Conservation (phyloP, 2,797 vertebrate species). For the Sparus aurata region DNA sequence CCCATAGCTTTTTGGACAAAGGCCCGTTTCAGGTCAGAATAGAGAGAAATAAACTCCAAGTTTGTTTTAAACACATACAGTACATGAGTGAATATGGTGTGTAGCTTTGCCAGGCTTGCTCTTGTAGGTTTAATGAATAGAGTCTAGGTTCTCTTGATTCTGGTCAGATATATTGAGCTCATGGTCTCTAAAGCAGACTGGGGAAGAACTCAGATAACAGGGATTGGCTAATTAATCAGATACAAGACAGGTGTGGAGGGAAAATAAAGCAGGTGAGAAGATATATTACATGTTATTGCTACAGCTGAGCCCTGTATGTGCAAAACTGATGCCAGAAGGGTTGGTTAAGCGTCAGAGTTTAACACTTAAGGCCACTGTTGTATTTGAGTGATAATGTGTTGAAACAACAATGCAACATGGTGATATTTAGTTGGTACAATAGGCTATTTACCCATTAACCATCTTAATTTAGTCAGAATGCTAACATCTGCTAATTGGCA, state of each 20-base stretch:
- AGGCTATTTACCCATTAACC: not conserved
- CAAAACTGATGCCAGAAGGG: too few relatives aligned
- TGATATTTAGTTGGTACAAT: not conserved
- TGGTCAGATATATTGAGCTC: conserved; percentile 55
- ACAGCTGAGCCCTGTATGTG: too few relatives aligned
- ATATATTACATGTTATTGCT: too few relatives aligned
- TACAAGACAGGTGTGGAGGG: too few relatives aligned
- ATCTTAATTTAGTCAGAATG: not conserved
- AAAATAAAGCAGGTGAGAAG: too few relatives aligned
- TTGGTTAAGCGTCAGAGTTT: too few relatives aligned
- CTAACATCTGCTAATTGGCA: not conserved
- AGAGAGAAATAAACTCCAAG: conserved; percentile 44
- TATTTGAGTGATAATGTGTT: too few relatives aligned
- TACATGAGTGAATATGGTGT: conserved; percentile 23
- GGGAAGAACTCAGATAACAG: too few relatives aligned
- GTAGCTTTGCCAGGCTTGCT: conserved; percentile 49
- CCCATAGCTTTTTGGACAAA: conserved; percentile 59
- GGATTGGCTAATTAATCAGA: too few relatives aligned
- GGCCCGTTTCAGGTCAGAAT: conserved; percentile 67
- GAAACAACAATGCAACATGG: too few relatives aligned
- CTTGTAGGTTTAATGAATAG: conserved; percentile 52
- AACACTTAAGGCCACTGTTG: too few relatives aligned
- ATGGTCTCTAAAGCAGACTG: conserved; percentile 9
- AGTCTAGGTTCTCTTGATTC: conserved; percentile 60
- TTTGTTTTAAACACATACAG: conserved; percentile 57